Evolutionary conservation across 2,888 invertebrate species (phyloP), one percentile per base, ranked within the genome.

Genomic region (Hoplodrina blanda): DNA sequence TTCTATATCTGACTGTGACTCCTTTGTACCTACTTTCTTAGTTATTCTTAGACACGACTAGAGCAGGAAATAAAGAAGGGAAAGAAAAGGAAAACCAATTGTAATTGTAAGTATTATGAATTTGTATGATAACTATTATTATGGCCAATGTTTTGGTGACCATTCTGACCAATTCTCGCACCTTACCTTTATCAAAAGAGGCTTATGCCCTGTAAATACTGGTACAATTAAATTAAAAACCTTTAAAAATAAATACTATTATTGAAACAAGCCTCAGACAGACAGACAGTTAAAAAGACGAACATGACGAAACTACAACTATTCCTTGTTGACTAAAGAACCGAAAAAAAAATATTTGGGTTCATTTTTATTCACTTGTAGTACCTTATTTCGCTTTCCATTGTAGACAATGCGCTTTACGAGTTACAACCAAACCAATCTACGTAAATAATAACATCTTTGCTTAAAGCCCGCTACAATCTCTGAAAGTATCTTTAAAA

Each of bases 361-460:
- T n/a, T 37, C 53, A 46, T 54, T 63, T 69, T 65, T 57, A 75
- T 71, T 71, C 60, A 56, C 62, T 70, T 61, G 62, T 62, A 63
- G 62, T 62, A 63, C 52, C 55, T 76, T 78, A 65, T 80, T 63
- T 54, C 25, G 53, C 41, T 57, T 67, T 65, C 44, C 72, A 33
- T 33, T 67, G 67, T 57, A 78, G 41, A 78, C 80, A 80, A 76
- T 80, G 72, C 63, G 53, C 80, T 80, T 76, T 64, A 78, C 80
- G 71, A 76, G 71, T 80, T 64, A 78, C 80, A 76, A 76, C 56
- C 67, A 25, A 64, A 72, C 77, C 81, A 80, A 78, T 80, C 68
- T 78, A 76, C 77, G 72, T 80, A 72, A 78, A 78, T 78, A 78
- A 78, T 78, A 77, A 78, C 77, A 59, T 72, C 67, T 76, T 72